These are phyloP conservation scores for Opisthocomus hoazin DNA, from an alignment of 2,113 vertebrate species.

Conservation along the genomic window DNA sequence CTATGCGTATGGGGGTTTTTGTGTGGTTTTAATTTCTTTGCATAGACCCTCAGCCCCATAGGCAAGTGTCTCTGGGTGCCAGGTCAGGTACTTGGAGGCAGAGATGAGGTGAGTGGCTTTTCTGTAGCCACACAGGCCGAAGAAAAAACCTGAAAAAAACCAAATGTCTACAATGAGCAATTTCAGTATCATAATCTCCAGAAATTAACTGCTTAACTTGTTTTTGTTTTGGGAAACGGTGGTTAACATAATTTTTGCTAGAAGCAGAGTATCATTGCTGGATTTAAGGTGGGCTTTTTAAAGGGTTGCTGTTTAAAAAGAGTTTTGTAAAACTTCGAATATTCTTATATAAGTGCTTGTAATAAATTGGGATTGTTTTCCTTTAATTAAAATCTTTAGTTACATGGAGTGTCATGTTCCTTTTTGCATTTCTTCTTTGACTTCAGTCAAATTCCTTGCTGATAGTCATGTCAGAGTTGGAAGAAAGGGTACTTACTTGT, in stretches of 20 bases:
- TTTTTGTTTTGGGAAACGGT: not conserved
- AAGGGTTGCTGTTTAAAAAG: not conserved
- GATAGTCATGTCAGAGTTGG: not conserved
- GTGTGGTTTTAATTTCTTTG: not conserved
- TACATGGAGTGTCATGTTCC: not conserved
- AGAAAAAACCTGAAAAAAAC: not conserved
- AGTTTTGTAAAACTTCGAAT: not conserved
- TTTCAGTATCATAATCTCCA: not conserved
- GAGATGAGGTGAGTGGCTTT: not conserved
- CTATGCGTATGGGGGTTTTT: rapidly evolving
- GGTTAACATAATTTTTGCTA: not conserved
- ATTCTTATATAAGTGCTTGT: not conserved
- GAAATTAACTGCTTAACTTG: not conserved
- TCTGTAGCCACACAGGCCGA: not conserved
- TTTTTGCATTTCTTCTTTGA: not conserved
- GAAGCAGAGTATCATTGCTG: not conserved
- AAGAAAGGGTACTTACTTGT: not conserved
- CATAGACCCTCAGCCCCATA: not conserved
- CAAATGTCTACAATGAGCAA: not conserved
- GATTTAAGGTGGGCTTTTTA: not conserved
- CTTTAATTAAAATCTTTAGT: not conserved
- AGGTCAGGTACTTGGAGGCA: not conserved
- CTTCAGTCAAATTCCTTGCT: not conserved
- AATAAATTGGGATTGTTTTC: not conserved
- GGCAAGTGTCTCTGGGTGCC: not conserved